Conservation (phyloP, 2,113 vertebrate genomes). For the Scatophagus argus region DNA sequence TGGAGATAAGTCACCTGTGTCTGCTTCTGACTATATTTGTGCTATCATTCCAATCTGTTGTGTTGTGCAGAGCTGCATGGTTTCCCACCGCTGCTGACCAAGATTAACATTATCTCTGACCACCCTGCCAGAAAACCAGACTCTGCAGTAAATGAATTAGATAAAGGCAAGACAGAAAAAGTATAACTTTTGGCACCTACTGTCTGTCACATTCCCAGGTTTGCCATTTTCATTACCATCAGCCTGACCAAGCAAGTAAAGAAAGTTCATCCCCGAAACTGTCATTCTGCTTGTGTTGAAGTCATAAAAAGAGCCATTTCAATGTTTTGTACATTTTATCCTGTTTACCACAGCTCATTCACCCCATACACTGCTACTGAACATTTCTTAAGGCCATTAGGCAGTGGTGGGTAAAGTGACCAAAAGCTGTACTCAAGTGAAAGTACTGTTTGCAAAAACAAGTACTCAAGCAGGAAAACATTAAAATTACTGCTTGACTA, state of each 20-base stretch:
- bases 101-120: conserved; percentile 86
- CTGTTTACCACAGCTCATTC: background rate
- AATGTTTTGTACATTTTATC: background rate
- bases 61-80: conserved; percentile 74
- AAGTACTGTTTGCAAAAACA: too few relatives aligned
- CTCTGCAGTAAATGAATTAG: conserved; percentile 79
- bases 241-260: conserved; percentile 14
- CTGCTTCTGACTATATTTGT: conserved; percentile 72
- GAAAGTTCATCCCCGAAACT: conserved; percentile 20
- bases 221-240: conserved; percentile 57
- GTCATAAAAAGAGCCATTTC: background rate
- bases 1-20: conserved; percentile 75
- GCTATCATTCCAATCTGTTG: conserved; percentile 76
- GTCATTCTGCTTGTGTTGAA: background rate
- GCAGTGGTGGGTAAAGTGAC: too few relatives aligned
- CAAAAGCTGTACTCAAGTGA: too few relatives aligned
- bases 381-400: background rate
- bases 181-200: conserved; percentile 68
- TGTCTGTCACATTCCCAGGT: conserved; percentile 61
- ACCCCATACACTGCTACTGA: background rate
- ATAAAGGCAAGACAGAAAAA: conserved; percentile 72
- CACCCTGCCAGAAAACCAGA: conserved; percentile 79
- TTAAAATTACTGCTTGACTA: too few relatives aligned
- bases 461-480: too few relatives aligned
- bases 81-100: conserved; percentile 77